Conservation (phyloP, 92 coral and sea anemone species). For the Epizoanthus rinbou region DNA sequence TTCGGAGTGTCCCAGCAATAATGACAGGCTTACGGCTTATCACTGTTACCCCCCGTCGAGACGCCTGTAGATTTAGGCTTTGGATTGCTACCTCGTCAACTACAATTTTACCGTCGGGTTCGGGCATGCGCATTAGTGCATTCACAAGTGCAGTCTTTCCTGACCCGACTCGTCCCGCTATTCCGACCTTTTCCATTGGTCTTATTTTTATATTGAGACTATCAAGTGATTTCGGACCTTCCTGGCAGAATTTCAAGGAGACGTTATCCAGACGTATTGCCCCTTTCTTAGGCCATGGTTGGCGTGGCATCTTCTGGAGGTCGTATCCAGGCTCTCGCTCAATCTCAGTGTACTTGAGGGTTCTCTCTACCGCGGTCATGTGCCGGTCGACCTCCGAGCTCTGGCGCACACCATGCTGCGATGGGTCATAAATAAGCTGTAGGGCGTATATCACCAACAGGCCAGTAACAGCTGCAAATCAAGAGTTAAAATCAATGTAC, state of each 20-base stretch:
- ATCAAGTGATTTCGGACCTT: conserved; percentile 65
- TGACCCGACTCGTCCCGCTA: conserved; percentile 83
- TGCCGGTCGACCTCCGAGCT: conserved; percentile 75
- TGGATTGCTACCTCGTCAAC: conserved; percentile 71
- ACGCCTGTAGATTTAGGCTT: conserved; percentile 72
- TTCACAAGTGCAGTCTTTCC: conserved; percentile 79
- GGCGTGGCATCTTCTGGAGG: conserved; percentile 70
- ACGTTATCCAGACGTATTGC: conserved; percentile 58
- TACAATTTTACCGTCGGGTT: conserved; percentile 64
- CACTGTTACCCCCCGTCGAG: conserved; percentile 76
- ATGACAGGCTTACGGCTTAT: conserved; percentile 74
- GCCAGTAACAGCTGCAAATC: conserved; percentile 60
- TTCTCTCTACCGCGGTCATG: conserved; percentile 81
- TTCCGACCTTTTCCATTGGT: conserved; percentile 87
- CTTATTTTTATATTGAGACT: conserved; percentile 59
- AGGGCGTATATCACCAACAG: conserved; percentile 76
- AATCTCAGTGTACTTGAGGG: conserved; percentile 65
- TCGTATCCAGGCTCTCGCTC: conserved; percentile 84
- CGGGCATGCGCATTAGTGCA: conserved; percentile 87
- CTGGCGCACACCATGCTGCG: conserved; percentile 72
- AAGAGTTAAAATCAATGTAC: background rate
- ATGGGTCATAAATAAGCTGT: conserved; percentile 79
- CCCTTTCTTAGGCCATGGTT: conserved; percentile 88
- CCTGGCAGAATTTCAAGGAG: conserved; percentile 63
- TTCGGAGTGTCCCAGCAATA: conserved; percentile 74